These are phyloP conservation scores for Phyto melanocephala DNA, from an alignment of 2,888 invertebrate genomes.

Conservation along the genomic window DNA sequence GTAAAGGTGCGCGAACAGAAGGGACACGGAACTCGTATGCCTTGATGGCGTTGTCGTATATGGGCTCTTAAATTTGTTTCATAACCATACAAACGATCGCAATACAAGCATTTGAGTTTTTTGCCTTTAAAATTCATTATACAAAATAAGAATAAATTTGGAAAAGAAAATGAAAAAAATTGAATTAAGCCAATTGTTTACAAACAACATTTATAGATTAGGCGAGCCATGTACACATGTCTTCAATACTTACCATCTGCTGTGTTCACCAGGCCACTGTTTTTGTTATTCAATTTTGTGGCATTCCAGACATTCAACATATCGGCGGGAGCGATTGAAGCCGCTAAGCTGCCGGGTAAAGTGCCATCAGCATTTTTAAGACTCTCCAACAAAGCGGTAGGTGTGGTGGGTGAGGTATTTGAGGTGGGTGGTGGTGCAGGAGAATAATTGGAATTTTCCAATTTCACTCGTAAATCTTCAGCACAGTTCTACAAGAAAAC, in stretches of 20 bases:
- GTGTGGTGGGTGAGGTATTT: conserved; percentile 80
- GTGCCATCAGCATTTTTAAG: conserved; percentile 76
- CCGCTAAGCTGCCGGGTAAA: conserved; percentile 76
- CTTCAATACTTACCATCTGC: conserved; percentile 84
- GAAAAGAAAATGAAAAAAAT: conserved; percentile 10
- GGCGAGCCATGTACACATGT: no score
- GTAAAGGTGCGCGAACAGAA: conserved; percentile 94
- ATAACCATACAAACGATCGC: conserved; percentile 94
- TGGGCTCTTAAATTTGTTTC: conserved; percentile 95
- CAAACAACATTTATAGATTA: background rate
- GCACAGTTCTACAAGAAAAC: conserved; percentile 76
- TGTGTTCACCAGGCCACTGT: conserved; percentile 88
- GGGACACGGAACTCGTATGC: conserved; percentile 94
- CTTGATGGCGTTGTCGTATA: conserved; percentile 94
- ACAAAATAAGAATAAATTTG: background rate
- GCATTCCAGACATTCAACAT: conserved; percentile 82
- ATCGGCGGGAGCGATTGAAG: conserved; percentile 80
- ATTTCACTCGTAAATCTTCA: conserved; percentile 88
- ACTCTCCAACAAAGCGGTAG: conserved; percentile 78
- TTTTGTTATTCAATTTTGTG: conserved; percentile 84
- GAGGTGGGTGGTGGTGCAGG: conserved; percentile 82
- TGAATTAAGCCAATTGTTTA: conserved; percentile 16
- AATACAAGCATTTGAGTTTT: conserved; percentile 94
- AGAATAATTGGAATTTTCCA: conserved; percentile 80
- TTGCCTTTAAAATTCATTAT: conserved; percentile 82